These are phyloP conservation scores for Gobiocypris rarus DNA, from an alignment of 2,113 vertebrate species.

Conservation along the genomic window DNA sequence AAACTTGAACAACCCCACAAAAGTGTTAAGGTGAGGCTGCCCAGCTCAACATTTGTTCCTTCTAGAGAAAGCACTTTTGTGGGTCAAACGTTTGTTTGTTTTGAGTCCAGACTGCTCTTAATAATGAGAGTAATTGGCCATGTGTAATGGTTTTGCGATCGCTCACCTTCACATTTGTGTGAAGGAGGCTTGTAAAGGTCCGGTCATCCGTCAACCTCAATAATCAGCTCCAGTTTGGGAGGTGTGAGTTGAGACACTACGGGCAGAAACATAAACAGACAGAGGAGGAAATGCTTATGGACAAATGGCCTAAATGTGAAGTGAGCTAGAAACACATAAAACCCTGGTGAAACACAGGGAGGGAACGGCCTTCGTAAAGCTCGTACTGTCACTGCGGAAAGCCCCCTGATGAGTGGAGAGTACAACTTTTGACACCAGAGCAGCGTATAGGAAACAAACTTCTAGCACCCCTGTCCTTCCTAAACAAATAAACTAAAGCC, in stretches of 20 bases:
- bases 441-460: constrained; percentile 69
- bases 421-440: constrained; percentile 67
- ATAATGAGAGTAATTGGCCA: constrained; percentile 11
- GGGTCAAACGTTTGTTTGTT: constrained; percentile 20
- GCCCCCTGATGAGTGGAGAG: constrained; percentile 60
- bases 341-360: constrained; percentile 54
- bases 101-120: constrained; percentile 3
- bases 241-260: constrained; percentile 63
- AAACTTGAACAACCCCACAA: not conserved
- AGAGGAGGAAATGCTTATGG: constrained; percentile 63
- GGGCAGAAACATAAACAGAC: constrained; percentile 61
- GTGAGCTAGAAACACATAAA: constrained; percentile 46
- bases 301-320: constrained; percentile 72
- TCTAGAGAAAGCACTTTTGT: not conserved
- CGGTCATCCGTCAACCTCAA: constrained; percentile 28
- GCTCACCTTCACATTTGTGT: constrained; percentile 24
- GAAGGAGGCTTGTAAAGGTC: constrained; percentile 20
- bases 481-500: constrained; percentile 64
- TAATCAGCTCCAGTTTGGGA: constrained; percentile 39
- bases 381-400: constrained; percentile 46
- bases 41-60: constrained; percentile 20
- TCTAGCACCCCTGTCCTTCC: constrained; percentile 56
- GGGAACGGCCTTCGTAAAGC: constrained; percentile 56
- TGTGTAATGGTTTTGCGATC: constrained; percentile 22
- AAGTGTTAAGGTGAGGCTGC: not conserved